Evolutionary conservation across 2,888 invertebrate species (phyloP), one percentile per base, ranked within the genome.

Genomic region (Labia minor): DNA sequence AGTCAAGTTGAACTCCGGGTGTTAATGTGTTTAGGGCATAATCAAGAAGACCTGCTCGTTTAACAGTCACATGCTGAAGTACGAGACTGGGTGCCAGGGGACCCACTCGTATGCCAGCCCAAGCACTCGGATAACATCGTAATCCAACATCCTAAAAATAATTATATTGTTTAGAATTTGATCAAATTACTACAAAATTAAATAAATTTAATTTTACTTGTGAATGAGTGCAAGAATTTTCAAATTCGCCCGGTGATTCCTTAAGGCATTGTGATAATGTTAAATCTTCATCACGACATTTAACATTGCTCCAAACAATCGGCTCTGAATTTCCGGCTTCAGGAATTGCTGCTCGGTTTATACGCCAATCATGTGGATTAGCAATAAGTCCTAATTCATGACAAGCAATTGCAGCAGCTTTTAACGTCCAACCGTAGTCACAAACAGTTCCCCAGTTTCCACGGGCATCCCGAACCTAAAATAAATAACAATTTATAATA

Each of bases 391-490:
- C 98, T 70, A 99, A 79, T 78, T 98, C 97, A 77, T 96, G 91
- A 74, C 99, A 99, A 0, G 92, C 95, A 64, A 98, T 79, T 0
- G 95, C 92, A 0, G 99, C 95, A 74, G 94, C 90, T 62, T 86
- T 82, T 19, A 92, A 87, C 62, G 89, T 95, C 96, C 98, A 99
- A 63, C 90, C 92, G 75, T 98, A 93, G 78, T 92, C 92, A 76
- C 99, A 99, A 0, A 99, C 92, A 0, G 97, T 97, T 37, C 98
- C 98, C 98, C 98, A 98, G 75, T 87, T 86, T 0, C 88, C 89
- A 68, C 90, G 33, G 11, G 33, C 86, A 8, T 96, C 81, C 73
- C 87, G 85, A 0, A 97, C 85, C 79, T 86, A 79, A 19, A 69
- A 19, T 20, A 20, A 18, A 61, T 64, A 19, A n/a, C n/a, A n/a